phyloP scores from a whole-genome alignment of 2,113 vertebrate species.

The Microcebus griseorufus region DNA sequence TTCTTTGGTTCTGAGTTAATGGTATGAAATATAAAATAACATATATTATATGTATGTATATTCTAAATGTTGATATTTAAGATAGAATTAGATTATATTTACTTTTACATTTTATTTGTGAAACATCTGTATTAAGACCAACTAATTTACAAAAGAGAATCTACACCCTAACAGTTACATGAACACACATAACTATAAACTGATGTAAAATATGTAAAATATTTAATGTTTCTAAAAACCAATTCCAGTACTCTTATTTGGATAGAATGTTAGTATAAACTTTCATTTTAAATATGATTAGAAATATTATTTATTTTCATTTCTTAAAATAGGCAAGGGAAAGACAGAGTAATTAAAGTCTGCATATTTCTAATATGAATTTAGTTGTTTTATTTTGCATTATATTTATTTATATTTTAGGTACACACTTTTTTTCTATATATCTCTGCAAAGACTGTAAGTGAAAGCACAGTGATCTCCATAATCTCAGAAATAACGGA shows the following conservation, averaged over 20 bases:
- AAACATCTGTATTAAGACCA: not conserved
- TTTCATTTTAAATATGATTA: not conserved
- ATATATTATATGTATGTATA: not conserved
- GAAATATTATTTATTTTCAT: not conserved
- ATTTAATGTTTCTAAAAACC: not conserved
- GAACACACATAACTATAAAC: not conserved
- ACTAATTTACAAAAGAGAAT: not conserved
- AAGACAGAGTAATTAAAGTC: not conserved
- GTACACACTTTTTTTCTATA: not conserved
- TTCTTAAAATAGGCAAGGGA: not conserved
- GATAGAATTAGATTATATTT: not conserved
- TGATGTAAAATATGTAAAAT: not conserved
- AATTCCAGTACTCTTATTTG: not conserved
- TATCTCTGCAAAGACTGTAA: not conserved
- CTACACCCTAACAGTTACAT: not conserved
- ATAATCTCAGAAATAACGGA: not conserved
- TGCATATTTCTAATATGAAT: not conserved
- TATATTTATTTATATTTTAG: not conserved
- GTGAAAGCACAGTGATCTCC: not conserved
- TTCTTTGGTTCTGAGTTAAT: not conserved
- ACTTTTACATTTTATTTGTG: not conserved
- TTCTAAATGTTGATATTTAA: not conserved
- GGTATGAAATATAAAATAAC: not conserved
- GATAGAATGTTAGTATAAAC: not conserved
- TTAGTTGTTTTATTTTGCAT: not conserved